phyloP scores from a whole-genome alignment of 53 echinoderm and acorn worm species.

The Crossaster papposus region DNA sequence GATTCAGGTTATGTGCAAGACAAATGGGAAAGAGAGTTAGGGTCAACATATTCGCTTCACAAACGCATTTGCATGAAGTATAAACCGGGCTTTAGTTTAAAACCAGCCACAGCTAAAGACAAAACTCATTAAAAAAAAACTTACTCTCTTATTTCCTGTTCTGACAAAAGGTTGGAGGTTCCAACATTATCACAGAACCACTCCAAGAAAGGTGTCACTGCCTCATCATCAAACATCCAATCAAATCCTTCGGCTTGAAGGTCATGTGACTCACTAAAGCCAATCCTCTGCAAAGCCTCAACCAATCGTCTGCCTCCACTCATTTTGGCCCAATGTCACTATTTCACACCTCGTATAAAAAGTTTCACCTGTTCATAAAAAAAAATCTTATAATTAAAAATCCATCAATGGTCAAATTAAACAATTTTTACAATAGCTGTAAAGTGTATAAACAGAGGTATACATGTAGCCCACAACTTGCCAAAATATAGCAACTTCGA shows the following conservation, averaged over 20 bases:
- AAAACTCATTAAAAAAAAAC: no score
- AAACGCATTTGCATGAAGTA: no score
- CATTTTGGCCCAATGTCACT: slow-evolving; percentile 22
- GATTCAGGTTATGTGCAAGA: no score
- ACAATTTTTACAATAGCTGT: neutral
- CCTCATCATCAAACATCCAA: slow-evolving; percentile 95
- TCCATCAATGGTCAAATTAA: neutral
- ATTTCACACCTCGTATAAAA: neutral
- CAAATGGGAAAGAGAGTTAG: no score
- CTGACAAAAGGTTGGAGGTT: slow-evolving; percentile 73
- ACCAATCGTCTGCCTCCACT: slow-evolving; percentile 67
- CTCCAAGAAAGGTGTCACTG: slow-evolving; percentile 81
- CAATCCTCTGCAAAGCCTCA: slow-evolving; percentile 71
- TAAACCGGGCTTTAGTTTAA: no score
- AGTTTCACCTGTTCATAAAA: neutral
- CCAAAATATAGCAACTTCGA: no score
- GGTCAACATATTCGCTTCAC: no score
- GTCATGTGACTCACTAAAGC: slow-evolving; percentile 72
- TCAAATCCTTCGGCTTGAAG: slow-evolving; percentile 89
- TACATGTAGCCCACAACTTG: no score
- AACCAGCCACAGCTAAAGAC: no score
- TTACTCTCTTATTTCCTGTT: slow-evolving; percentile 83
- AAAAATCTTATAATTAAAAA: neutral
- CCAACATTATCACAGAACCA: slow-evolving; percentile 95
- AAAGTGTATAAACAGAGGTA: no score